Conservation (phyloP, 2,797 vertebrate species). For the Sebastes matsubarae region DNA sequence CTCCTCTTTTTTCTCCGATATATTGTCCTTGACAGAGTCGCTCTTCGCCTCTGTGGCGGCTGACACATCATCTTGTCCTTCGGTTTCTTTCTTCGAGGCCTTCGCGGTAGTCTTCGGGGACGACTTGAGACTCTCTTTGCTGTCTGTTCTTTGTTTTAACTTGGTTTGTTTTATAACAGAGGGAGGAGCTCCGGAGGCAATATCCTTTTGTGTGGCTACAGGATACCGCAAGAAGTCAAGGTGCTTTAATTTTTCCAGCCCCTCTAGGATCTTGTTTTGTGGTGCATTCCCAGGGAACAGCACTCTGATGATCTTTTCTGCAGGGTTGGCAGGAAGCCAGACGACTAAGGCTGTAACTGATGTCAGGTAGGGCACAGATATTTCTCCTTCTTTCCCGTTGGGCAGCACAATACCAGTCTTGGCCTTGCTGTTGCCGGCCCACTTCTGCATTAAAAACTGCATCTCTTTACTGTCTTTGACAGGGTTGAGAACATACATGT, state of each 20-base stretch:
- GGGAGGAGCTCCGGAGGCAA: slow-evolving; percentile 87
- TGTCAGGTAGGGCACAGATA: slow-evolving; percentile 97
- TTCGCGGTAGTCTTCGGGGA: slow-evolving; percentile 89
- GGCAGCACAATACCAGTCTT: slow-evolving; percentile 95
- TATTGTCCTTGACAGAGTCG: slow-evolving; percentile 88
- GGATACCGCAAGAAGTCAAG: slow-evolving; percentile 96
- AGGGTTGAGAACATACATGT: slow-evolving; percentile 97
- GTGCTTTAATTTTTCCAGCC: slow-evolving; percentile 96
- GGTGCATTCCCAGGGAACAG: slow-evolving; percentile 98
- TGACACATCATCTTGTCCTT: slow-evolving; percentile 85
- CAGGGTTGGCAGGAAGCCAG: slow-evolving; percentile 94
- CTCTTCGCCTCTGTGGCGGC: slow-evolving; percentile 84
- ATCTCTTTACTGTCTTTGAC: slow-evolving; percentile 99
- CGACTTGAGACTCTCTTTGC: slow-evolving; percentile 97
- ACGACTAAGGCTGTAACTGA: slow-evolving; percentile 97
- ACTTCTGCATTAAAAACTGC: slow-evolving; percentile 99
- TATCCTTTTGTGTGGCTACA: slow-evolving; percentile 94
- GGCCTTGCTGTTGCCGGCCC: slow-evolving; percentile 98
- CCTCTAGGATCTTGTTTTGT: slow-evolving; percentile 98
- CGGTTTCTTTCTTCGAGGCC: slow-evolving; percentile 86
- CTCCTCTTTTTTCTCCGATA: slow-evolving; percentile 84
- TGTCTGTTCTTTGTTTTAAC: slow-evolving; percentile 96
- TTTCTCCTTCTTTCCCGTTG: slow-evolving; percentile 96
- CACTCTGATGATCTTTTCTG: slow-evolving; percentile 96
- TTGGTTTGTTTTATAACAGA: slow-evolving; percentile 92